These are phyloP conservation scores for Prunella strophiata DNA, from an alignment of 2,797 vertebrate genomes.

Conservation along the genomic window DNA sequence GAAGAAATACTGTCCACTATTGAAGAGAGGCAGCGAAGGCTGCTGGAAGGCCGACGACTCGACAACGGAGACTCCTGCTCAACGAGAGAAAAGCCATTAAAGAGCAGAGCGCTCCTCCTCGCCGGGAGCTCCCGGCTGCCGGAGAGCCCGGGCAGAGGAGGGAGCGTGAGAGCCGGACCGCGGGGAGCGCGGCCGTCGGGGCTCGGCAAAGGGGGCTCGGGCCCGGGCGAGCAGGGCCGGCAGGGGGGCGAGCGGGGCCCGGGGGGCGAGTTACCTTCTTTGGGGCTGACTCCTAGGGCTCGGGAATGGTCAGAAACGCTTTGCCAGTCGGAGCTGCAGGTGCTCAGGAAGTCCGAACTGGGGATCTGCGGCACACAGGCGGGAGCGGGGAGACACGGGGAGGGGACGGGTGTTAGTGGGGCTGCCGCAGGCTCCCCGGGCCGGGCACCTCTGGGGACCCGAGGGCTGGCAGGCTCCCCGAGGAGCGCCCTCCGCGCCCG, in stretches of 20 bases:
- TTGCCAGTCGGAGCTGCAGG: conserved; percentile 85
- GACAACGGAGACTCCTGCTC: conserved; percentile 73
- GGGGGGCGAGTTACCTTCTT: conserved; percentile 83
- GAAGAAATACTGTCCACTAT: conserved; percentile 97
- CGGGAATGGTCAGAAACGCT: conserved; percentile 89
- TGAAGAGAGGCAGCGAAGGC: conserved; percentile 93
- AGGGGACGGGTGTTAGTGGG: not conserved
- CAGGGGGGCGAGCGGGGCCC: not conserved
- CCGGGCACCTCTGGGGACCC: not conserved
- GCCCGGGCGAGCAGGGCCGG: not conserved
- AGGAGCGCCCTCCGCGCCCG: not conserved
- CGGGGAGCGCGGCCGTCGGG: not conserved
- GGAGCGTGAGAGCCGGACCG: not conserved
- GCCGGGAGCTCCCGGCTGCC: not conserved
- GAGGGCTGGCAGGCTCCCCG: not conserved
- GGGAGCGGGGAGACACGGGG: not conserved
- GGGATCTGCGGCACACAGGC: conserved; percentile 73
- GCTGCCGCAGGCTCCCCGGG: not conserved
- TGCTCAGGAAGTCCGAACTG: conserved; percentile 81
- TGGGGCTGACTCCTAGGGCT: conserved; percentile 75
- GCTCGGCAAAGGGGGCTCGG: not conserved
- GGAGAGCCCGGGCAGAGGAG: not conserved
- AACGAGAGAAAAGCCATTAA: not conserved
- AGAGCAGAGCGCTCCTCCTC: not conserved
- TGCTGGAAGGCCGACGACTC: conserved; percentile 89